Evolutionary conservation across 2,113 vertebrate species (phyloP).

Genomic region (Ptyas mucosa): DNA sequence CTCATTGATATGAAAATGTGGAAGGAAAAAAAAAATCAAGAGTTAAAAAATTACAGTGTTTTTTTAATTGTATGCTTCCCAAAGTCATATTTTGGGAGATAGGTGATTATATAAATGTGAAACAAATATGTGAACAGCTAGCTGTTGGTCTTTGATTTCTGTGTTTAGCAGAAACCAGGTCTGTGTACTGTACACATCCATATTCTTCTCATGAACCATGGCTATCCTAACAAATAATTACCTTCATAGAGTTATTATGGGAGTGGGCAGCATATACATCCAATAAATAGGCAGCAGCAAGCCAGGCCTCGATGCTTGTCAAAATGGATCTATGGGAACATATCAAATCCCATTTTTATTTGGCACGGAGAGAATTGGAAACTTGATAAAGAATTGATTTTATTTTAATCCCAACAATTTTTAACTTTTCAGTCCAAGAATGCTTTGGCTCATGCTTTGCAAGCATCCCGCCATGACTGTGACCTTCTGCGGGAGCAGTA

Average conservation of each 20-base stretch:
- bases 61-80: background rate
- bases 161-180: background rate
- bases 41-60: background rate
- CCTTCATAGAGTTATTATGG: background rate
- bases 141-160: background rate
- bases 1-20: background rate
- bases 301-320: background rate
- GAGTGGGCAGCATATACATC: background rate
- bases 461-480: slow-evolving; percentile 85
- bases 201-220: background rate
- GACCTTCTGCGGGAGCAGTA: slow-evolving; percentile 92
- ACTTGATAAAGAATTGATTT: background rate
- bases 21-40: background rate
- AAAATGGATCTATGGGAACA: background rate
- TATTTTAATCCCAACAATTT: background rate
- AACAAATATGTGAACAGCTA: background rate
- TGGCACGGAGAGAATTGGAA: background rate
- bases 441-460: slow-evolving; percentile 83
- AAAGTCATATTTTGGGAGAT: background rate
- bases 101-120: background rate
- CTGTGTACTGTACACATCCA: background rate
- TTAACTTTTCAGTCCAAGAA: slow-evolving; percentile 78
- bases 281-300: no score
- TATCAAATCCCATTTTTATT: background rate
- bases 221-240: background rate